A percentile compares a stretch with the other conserved stretches of the same genome.
Conservation (phyloP, 2,888 invertebrate genomes). For the Drosophila meridiana region DNA sequence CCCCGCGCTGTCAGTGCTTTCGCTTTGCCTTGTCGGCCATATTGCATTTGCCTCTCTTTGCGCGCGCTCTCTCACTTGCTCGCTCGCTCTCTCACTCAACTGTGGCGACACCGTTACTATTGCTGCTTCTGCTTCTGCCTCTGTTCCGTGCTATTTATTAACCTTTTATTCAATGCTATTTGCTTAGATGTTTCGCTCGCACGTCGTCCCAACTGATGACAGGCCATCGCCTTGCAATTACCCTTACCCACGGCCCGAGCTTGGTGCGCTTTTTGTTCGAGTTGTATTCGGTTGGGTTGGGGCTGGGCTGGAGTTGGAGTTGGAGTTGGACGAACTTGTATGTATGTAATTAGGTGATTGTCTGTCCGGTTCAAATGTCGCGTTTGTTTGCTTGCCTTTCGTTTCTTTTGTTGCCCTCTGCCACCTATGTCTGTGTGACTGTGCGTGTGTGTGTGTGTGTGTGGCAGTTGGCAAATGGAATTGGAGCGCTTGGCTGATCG, state of each 20-base stretch:
- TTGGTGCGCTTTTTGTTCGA: background rate
- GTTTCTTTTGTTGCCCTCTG: slow-evolving; percentile 14
- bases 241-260: slow-evolving; percentile 44
- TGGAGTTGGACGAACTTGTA: slow-evolving; percentile 29
- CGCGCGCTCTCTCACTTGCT: slow-evolving; percentile 26
- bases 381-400: slow-evolving; percentile 63
- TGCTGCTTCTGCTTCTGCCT: slow-evolving; percentile 26
- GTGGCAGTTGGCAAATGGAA: slow-evolving; percentile 30
- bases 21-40: slow-evolving; percentile 63
- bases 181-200: slow-evolving; percentile 64
- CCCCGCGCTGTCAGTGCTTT: slow-evolving; percentile 43
- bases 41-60: slow-evolving; percentile 52
- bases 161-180: slow-evolving; percentile 78
- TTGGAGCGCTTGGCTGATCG: slow-evolving; percentile 28
- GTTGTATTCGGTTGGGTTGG: background rate
- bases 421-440: background rate
- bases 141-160: slow-evolving; percentile 70
- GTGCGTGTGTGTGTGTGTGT: background rate
- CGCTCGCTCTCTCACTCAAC: slow-evolving; percentile 2
- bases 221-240: slow-evolving; percentile 79
- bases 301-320: background rate
- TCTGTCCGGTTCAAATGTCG: slow-evolving; percentile 75
- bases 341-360: slow-evolving; percentile 80
- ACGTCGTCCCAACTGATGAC: slow-evolving; percentile 63
- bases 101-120: slow-evolving; percentile 9